Conservation (phyloP, 2,888 invertebrate species). For the Athalia rosae region DNA sequence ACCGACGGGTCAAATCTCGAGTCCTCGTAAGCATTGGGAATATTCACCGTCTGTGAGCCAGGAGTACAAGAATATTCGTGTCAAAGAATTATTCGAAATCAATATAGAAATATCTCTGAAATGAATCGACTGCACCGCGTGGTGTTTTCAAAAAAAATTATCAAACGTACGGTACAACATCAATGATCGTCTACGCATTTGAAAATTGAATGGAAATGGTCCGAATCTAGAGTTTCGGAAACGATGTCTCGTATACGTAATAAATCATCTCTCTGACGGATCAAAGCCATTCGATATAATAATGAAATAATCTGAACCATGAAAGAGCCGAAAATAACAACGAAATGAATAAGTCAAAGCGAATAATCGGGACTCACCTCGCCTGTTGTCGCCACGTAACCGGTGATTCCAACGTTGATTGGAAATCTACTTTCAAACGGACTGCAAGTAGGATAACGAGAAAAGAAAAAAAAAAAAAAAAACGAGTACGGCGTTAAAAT, state of each 20-base stretch:
- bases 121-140: constrained; percentile 23
- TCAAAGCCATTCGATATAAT: neutral
- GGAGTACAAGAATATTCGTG: constrained; percentile 27
- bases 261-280: neutral
- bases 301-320: neutral
- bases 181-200: neutral
- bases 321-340: neutral
- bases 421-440: constrained; percentile 96
- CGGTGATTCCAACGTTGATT: constrained; percentile 95
- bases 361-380: constrained; percentile 80
- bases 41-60: constrained; percentile 87
- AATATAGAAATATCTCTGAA: constrained; percentile 7
- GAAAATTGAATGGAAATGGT: neutral
- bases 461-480: constrained; percentile 47
- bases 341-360: constrained; percentile 1
- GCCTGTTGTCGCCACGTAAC: constrained; percentile 95
- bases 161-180: neutral
- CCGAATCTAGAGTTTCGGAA: neutral
- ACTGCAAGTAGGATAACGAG: constrained; percentile 74
- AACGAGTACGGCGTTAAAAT: constrained; percentile 4
- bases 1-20: constrained; percentile 90
- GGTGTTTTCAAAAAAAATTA: constrained; percentile 15
- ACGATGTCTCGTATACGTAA: too few relatives aligned
- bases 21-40: constrained; percentile 92
- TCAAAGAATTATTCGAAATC: constrained; percentile 19